Evolutionary conservation across 2,888 invertebrate genomes (phyloP), one percentile per base, ranked within the genome.

Genomic region (Biston stratarius): DNA sequence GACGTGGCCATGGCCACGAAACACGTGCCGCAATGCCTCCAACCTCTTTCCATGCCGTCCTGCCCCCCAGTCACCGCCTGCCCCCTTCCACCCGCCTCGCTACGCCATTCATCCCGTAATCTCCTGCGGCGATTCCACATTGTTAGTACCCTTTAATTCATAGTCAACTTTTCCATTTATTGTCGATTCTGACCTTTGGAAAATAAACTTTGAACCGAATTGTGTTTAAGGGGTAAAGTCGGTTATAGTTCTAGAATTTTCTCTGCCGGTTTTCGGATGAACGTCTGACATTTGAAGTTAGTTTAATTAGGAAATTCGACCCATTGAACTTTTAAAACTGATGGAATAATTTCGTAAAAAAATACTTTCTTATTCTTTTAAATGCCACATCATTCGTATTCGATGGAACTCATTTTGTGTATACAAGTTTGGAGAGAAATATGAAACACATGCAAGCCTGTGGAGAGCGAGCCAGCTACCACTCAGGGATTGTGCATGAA

Each of bases 401-500:
- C 36, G 10, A 36, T 48, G 10, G 12, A 12, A 12, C 8, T 45
- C 9, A 10, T 24, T 40, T 40, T 24, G 7, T 38, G 33, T 55
- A 42, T 44, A 55, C 24, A 42, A 8, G 38, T 59, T 53, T 40
- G 44, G 12, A 42, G 33, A 52, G 11, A 33, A 56, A 34, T 33
- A n/a, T 53, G 42, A 65, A 36, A 53, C 15, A 42, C 15, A 73
- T 79, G 81, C 79, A 83, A 77, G 76, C 79, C 83, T 84, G 80
- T 88, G 85, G 80, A 85, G 83, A 82, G 83, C 83, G 78, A 81
- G 84, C 78, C 48, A 61, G 82, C 84, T 83, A 85, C 85, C 87
- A 86, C 89, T 90, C 90, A 89, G 89, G 88, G 87, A 86, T 51
- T 83, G 77, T 78, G 63, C 85, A 92, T 93, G 93, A 93, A 94